These are phyloP conservation scores for Psilopogon haemacephalus DNA, from an alignment of 2,113 vertebrate species.

Conservation along the genomic window DNA sequence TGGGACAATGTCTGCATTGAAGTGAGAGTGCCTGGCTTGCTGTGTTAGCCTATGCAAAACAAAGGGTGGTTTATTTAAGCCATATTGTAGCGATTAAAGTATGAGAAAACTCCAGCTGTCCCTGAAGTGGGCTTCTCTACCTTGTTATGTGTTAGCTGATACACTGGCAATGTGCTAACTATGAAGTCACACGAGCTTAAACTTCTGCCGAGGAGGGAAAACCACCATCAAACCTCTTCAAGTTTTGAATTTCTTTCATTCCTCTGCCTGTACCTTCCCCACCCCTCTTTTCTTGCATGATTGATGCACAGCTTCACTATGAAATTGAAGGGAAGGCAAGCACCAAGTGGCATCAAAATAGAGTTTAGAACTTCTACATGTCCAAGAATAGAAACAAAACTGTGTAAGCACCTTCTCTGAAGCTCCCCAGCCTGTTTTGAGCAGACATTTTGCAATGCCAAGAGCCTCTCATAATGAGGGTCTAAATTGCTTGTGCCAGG, in stretches of 20 bases:
- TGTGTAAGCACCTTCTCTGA: background rate
- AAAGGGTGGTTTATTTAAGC: constrained; percentile 33
- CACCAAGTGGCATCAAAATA: background rate
- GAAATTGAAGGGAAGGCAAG: background rate
- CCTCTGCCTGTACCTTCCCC: accelerated
- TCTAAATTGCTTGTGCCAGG: constrained; percentile 69
- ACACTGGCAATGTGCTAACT: background rate
- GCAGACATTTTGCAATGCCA: constrained; percentile 48
- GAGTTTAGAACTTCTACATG: background rate
- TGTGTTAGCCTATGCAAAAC: constrained; percentile 42
- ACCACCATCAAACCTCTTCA: background rate
- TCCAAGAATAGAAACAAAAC: background rate
- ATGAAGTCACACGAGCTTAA: background rate
- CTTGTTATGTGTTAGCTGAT: constrained; percentile 27
- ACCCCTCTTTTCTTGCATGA: background rate
- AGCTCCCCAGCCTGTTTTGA: background rate
- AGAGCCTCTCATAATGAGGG: constrained; percentile 34
- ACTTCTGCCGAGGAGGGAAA: background rate
- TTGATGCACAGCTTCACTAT: background rate
- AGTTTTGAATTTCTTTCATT: background rate
- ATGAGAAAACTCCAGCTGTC: constrained; percentile 30
- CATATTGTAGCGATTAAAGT: constrained; percentile 29
- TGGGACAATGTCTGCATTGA: constrained; percentile 42
- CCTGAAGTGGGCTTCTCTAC: constrained; percentile 17
- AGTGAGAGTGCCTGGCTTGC: background rate